phyloP scores from a whole-genome alignment of 1,140 invertebrate species.

The Drosophila kanapiae region DNA sequence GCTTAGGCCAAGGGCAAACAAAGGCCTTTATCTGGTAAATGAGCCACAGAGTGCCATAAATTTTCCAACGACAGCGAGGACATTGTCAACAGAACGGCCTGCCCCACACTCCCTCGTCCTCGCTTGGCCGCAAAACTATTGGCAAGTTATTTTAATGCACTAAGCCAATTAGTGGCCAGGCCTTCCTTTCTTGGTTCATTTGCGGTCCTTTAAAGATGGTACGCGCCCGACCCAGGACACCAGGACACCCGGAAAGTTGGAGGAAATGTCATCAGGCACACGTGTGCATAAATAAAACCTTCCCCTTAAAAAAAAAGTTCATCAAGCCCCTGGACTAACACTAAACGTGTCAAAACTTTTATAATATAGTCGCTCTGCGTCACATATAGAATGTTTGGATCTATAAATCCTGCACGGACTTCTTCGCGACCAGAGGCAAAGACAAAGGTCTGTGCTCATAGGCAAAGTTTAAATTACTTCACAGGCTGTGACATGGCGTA shows the following conservation, averaged over 20 bases:
- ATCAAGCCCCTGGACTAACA: constrained; percentile 61
- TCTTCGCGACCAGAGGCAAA: constrained; percentile 24
- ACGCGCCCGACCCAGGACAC: background rate
- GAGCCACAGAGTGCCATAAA: constrained; percentile 80
- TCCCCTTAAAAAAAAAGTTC: constrained; percentile 64
- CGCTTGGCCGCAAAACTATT: constrained; percentile 74
- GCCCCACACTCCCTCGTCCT: constrained; percentile 5
- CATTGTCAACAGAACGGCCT: constrained; percentile 53
- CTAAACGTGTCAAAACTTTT: constrained; percentile 80
- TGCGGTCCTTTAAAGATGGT: constrained; percentile 56
- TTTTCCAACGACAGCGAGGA: constrained; percentile 73
- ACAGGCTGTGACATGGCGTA: constrained; percentile 62
- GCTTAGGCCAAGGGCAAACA: constrained; percentile 66
- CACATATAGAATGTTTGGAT: constrained; percentile 52
- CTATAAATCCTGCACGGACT: constrained; percentile 63
- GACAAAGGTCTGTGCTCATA: constrained; percentile 41
- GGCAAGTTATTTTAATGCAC: constrained; percentile 83
- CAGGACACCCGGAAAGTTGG: background rate
- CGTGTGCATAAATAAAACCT: constrained; percentile 66
- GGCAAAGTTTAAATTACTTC: constrained; percentile 82
- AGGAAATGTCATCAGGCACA: constrained; percentile 66
- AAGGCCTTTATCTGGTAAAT: constrained; percentile 79
- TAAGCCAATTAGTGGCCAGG: constrained; percentile 79
- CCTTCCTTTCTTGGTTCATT: constrained; percentile 65
- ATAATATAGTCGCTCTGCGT: constrained; percentile 74